Evolutionary conservation across 1,140 invertebrate genomes (phyloP).

Genomic region (Drosophila bipectinata): DNA sequence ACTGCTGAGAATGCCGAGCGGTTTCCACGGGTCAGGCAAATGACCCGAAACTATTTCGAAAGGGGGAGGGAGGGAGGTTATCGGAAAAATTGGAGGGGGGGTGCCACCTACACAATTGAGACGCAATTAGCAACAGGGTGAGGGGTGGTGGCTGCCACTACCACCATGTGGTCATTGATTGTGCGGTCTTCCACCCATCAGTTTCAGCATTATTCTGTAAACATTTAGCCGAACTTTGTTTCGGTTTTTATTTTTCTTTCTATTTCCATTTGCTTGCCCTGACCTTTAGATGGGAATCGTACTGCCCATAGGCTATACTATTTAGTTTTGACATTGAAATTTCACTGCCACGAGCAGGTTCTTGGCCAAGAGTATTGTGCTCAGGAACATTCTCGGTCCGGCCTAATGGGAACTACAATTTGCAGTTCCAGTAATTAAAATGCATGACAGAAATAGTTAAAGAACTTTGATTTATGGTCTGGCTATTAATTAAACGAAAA

Average conservation of each 20-base stretch:
- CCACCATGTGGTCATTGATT: constrained; percentile 32
- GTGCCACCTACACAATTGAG: constrained; percentile 20
- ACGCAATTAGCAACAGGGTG: constrained; percentile 19
- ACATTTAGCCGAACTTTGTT: constrained; percentile 29
- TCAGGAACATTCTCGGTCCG: not conserved
- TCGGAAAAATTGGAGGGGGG: not conserved
- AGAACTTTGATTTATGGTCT: constrained; percentile 3
- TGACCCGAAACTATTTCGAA: constrained; percentile 45
- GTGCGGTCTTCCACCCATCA: constrained; percentile 26
- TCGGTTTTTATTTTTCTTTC: constrained; percentile 20
- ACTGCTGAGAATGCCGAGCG: constrained; percentile 27
- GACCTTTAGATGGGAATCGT: constrained; percentile 27
- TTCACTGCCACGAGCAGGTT: constrained; percentile 30
- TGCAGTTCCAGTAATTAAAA: constrained; percentile 1
- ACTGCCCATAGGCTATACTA: constrained; percentile 10
- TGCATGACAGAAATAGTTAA: not conserved
- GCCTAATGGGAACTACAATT: not conserved
- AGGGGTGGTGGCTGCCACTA: not conserved
- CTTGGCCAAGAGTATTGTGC: not conserved
- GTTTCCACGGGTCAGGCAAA: constrained; percentile 41
- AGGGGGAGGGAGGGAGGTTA: not conserved
- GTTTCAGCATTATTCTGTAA: constrained; percentile 20
- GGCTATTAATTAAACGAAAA: constrained; percentile 5
- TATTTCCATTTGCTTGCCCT: constrained; percentile 28
- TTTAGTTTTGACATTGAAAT: constrained; percentile 42